Conservation (phyloP, 2,113 vertebrate genomes). For the Lepidothrix coronata region DNA sequence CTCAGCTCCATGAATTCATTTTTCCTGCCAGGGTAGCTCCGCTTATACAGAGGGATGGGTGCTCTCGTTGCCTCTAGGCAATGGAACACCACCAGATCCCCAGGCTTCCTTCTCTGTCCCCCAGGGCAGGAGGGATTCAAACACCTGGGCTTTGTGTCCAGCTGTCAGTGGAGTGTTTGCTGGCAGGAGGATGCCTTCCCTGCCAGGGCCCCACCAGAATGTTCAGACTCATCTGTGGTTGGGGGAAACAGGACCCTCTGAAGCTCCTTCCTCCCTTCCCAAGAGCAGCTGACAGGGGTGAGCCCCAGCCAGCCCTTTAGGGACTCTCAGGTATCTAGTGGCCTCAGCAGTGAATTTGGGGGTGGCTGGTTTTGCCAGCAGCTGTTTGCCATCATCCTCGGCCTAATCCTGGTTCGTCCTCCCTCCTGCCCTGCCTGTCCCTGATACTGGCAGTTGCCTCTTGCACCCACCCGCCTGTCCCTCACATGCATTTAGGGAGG, state of each 20-base stretch:
- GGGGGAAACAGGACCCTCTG: not conserved
- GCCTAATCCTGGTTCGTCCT: not conserved
- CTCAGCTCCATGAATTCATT: not conserved
- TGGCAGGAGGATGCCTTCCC: not conserved
- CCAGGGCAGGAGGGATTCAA: not conserved
- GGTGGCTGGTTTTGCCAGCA: not conserved
- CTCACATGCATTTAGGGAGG: not conserved
- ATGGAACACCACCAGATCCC: not conserved
- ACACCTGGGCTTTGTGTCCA: not conserved
- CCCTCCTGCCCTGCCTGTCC: not conserved
- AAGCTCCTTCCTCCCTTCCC: not conserved
- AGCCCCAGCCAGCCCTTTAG: not conserved
- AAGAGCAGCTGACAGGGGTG: not conserved
- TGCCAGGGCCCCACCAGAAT: not conserved
- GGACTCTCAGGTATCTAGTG: not conserved
- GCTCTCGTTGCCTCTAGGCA: not conserved
- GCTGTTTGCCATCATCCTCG: not conserved
- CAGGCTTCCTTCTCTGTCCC: not conserved
- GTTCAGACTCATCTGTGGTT: not conserved
- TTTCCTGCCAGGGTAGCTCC: fast-evolving
- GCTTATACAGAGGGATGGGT: not conserved
- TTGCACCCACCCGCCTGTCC: not conserved
- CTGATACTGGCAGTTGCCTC: not conserved
- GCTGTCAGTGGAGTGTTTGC: not conserved
- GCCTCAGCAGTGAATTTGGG: not conserved